These are phyloP conservation scores for Diadema setosum DNA, from an alignment of 35 echinoderm and acorn worm species.

Conservation along the genomic window DNA sequence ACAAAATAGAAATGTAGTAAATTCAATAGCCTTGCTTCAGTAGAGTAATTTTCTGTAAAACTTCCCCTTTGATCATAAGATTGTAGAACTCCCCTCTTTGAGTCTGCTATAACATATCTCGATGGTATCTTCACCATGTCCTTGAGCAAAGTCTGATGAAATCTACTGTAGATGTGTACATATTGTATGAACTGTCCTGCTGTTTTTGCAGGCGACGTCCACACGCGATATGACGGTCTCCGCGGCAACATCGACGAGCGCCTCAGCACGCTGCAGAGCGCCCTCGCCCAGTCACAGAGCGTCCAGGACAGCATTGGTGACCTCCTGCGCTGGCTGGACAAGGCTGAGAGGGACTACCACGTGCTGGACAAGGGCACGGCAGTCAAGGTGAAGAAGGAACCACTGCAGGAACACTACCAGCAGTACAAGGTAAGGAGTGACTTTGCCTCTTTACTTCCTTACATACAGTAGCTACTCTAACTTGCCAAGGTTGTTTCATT, in stretches of 20 bases:
- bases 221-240: conserved; percentile 60
- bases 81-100: no score
- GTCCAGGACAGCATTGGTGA: conserved; percentile 70
- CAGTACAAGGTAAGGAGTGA: conserved; percentile 69
- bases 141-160: no score
- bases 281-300: conserved; percentile 72
- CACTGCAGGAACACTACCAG: conserved; percentile 79
- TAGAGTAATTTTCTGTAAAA: no score
- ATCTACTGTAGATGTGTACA: no score
- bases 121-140: no score
- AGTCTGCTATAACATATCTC: no score
- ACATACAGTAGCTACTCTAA: no score
- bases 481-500: no score
- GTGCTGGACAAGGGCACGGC: conserved; percentile 82
- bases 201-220: conserved; percentile 54
- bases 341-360: conserved; percentile 66
- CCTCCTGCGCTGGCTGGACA: conserved; percentile 83
- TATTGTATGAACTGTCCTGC: no score
- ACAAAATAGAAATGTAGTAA: no score
- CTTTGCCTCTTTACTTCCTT: background rate
- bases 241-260: conserved; percentile 58
- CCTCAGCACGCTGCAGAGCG: conserved; percentile 58
- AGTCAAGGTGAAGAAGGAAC: conserved; percentile 84
- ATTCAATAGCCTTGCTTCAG: no score
- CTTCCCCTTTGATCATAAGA: no score